A percentile compares a stretch with the other conserved stretches of the same genome.
Conservation (phyloP, 2,797 vertebrate genomes). For the Tympanoctomys barrerae region DNA sequence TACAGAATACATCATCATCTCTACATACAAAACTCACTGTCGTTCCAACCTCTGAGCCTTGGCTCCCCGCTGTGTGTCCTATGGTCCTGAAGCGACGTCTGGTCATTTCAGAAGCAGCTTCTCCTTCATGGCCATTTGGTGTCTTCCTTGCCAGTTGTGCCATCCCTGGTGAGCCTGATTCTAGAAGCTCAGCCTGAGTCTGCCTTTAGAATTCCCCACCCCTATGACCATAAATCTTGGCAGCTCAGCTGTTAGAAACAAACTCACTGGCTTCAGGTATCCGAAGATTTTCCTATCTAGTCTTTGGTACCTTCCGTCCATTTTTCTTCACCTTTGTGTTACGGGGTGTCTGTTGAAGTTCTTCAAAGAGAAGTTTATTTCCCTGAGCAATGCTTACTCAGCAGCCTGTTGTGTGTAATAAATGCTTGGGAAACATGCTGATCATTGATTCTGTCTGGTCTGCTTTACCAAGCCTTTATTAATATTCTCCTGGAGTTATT, state of each 20-base stretch:
- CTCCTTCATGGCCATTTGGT: background rate
- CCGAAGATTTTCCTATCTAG: background rate
- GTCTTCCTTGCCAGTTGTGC: background rate
- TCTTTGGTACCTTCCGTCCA: background rate
- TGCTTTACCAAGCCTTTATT: background rate
- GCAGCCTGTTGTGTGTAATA: background rate
- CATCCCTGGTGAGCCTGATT: background rate
- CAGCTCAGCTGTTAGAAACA: background rate
- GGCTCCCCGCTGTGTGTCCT: background rate
- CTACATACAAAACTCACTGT: background rate
- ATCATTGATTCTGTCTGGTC: background rate
- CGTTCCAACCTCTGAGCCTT: background rate
- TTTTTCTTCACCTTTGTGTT: background rate
- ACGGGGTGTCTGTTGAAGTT: background rate
- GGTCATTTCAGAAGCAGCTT: background rate
- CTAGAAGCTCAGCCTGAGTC: background rate
- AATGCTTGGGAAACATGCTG: background rate
- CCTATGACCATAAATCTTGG: background rate
- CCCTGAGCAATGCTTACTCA: background rate
- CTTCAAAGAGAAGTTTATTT: background rate
- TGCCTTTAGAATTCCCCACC: background rate
- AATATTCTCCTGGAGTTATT: background rate
- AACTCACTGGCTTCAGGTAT: background rate
- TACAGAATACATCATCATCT: too few relatives aligned
- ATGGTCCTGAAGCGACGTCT: background rate